Evolutionary conservation across 1,140 invertebrate genomes (phyloP).

Genomic region (Diabrotica virgifera): DNA sequence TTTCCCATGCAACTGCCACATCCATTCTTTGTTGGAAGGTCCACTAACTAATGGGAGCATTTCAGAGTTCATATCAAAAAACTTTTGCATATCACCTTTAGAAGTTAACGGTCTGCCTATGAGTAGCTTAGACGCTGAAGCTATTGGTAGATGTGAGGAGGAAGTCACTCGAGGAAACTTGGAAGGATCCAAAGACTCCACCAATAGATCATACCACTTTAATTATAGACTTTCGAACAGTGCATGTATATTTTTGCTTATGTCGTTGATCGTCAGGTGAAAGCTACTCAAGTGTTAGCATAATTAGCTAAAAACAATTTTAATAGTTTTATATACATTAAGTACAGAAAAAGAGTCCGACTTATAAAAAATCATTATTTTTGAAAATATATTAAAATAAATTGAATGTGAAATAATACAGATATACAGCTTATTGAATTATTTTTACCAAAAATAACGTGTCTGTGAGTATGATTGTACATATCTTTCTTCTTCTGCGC

Average conservation of each 20-base stretch:
- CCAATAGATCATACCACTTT: slow-evolving; percentile 7
- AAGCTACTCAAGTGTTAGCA: neutral
- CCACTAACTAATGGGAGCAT: slow-evolving; percentile 65
- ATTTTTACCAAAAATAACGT: too few species aligned
- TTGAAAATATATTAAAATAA: too few species aligned
- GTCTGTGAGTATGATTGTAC: too few species aligned
- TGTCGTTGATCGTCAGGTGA: slow-evolving; percentile 15
- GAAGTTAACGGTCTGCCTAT: slow-evolving; percentile 74
- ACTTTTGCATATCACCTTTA: slow-evolving; percentile 80
- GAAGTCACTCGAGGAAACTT: slow-evolving; percentile 63
- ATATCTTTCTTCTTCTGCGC: too few species aligned
- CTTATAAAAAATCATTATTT: too few species aligned
- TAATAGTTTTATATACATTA: too few species aligned
- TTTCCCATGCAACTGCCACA: slow-evolving; percentile 80
- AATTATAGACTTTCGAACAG: neutral
- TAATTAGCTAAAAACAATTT: too few species aligned
- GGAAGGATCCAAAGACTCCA: slow-evolving; percentile 47
- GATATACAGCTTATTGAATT: too few species aligned
- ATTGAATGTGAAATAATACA: too few species aligned
- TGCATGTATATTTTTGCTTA: neutral
- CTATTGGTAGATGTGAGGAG: slow-evolving; percentile 65
- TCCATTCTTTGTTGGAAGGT: slow-evolving; percentile 69
- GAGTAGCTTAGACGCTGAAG: slow-evolving; percentile 65
- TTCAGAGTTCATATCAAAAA: slow-evolving; percentile 67
- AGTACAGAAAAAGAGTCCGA: too few species aligned